phyloP scores from a whole-genome alignment of 2,888 invertebrate species.

The Ormyrus labotus region DNA sequence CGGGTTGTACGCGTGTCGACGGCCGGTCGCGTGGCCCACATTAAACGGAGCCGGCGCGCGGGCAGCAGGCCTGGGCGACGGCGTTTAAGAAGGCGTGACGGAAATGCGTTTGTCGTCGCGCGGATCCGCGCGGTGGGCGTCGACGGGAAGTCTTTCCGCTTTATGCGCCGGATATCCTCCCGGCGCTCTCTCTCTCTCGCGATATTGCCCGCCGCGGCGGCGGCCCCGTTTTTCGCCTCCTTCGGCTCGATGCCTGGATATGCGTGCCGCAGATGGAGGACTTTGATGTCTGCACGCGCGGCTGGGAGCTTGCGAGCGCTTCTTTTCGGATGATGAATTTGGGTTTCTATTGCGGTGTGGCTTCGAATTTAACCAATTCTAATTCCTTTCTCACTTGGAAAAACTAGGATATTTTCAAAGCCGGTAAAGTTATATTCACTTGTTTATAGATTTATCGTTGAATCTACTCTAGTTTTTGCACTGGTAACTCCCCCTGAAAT shows the following conservation, averaged over 20 bases:
- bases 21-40: no score
- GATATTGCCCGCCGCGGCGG: constrained; percentile 15
- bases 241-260: neutral
- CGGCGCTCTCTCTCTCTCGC: constrained; percentile 36
- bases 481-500: no score
- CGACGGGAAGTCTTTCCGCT: constrained; percentile 70
- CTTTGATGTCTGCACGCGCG: neutral
- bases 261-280: neutral
- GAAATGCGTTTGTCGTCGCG: constrained; percentile 61
- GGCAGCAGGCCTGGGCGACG: neutral
- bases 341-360: constrained; percentile 5
- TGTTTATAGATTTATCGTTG: no score
- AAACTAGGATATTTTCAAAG: no score
- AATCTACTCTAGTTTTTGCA: no score
- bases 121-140: constrained; percentile 58
- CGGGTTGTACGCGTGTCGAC: no score
- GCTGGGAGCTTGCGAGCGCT: neutral
- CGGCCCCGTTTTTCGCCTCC: constrained; percentile 24
- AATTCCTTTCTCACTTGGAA: no score
- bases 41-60: no score
- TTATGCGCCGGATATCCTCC: constrained; percentile 73
- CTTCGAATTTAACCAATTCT: constrained; percentile 45
- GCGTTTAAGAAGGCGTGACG: constrained; percentile 60
- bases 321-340: constrained; percentile 4
- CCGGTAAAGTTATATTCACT: no score